These are phyloP conservation scores for Mirounga angustirostris DNA, from an alignment of 2,113 vertebrate species.

Conservation along the genomic window DNA sequence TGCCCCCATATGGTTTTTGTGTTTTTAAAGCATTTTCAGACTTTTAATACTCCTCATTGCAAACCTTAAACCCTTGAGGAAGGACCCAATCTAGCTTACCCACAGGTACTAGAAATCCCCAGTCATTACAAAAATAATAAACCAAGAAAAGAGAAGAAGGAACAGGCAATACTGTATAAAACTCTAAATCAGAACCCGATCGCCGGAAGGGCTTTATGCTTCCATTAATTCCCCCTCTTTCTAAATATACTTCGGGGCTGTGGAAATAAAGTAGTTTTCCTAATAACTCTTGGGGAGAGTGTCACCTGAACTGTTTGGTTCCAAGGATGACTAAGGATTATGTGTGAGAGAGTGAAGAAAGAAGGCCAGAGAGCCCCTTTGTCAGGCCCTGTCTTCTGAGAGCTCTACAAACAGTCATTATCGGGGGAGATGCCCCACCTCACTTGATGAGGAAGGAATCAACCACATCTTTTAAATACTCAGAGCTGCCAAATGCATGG, in stretches of 20 bases:
- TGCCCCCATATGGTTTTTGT: neutral
- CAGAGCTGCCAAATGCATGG: neutral
- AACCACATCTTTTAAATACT: neutral
- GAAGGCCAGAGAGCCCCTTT: neutral
- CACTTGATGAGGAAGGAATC: neutral
- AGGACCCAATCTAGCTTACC: neutral
- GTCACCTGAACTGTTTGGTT: conserved; percentile 19
- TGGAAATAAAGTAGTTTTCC: conserved; percentile 44
- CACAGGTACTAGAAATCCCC: neutral
- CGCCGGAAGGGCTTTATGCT: neutral
- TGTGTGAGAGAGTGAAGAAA: neutral
- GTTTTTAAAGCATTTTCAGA: conserved; percentile 3
- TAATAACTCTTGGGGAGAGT: conserved; percentile 64
- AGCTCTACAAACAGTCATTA: neutral
- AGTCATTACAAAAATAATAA: neutral
- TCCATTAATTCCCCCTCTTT: neutral
- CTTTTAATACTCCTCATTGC: neutral
- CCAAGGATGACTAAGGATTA: neutral
- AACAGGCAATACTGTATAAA: neutral
- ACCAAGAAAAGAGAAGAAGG: neutral
- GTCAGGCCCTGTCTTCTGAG: neutral
- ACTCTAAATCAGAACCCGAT: neutral
- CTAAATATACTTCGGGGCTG: neutral
- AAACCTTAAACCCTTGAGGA: neutral
- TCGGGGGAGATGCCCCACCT: neutral